Percentiles rank a stretch among this genome's conserved stretches.
Conservation (phyloP, 2,113 vertebrate species). For the Taxidea taxus region DNA sequence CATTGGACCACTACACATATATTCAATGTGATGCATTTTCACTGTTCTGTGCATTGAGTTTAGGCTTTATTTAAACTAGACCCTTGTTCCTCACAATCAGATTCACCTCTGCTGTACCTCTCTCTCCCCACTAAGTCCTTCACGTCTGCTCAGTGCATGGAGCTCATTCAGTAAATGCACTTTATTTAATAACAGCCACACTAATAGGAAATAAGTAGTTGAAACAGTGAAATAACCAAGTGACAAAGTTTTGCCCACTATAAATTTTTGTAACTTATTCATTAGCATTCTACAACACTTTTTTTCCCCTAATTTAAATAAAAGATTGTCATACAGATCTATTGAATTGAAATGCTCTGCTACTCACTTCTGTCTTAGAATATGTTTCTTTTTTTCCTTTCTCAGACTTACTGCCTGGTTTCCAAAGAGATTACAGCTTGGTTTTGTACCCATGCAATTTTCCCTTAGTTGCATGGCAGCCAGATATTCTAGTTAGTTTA, state of each 20-base stretch:
- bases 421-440: neutral
- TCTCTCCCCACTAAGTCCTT: neutral
- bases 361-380: neutral
- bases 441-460: neutral
- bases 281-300: neutral
- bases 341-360: neutral
- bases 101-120: neutral
- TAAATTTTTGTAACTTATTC: neutral
- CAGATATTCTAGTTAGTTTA: conserved; percentile 38
- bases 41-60: neutral
- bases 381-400: neutral
- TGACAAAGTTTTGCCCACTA: neutral
- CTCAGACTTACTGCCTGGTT: neutral
- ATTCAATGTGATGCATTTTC: neutral
- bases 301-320: neutral
- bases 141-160: neutral
- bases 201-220: neutral
- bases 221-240: neutral
- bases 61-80: neutral
- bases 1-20: neutral
- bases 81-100: neutral
- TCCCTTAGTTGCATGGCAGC: neutral
- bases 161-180: neutral
- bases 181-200: neutral
- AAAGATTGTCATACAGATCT: neutral